phyloP scores from a whole-genome alignment of 2,888 invertebrate genomes.

The Choristoneura rosaceana region DNA sequence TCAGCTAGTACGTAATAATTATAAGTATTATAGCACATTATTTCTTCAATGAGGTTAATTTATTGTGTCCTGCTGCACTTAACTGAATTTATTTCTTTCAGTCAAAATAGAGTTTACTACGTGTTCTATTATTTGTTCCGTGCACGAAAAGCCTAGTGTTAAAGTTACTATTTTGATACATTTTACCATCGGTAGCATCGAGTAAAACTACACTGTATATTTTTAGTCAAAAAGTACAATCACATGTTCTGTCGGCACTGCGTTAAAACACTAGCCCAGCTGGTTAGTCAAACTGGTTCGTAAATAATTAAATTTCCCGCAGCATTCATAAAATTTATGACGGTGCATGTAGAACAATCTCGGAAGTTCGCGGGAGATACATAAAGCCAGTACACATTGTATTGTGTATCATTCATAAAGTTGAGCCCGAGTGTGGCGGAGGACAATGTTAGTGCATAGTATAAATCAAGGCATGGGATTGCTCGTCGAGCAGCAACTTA shows the following conservation, averaged over 20 bases:
- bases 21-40: no score
- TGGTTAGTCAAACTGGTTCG: conserved; percentile 8
- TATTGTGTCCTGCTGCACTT: no score
- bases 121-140: no score
- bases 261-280: conserved; percentile 6
- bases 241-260: neutral
- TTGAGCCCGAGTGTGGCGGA: conserved; percentile 50
- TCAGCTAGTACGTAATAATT: no score
- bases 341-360: conserved; percentile 9
- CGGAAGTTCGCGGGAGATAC: conserved; percentile 15
- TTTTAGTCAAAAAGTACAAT: neutral
- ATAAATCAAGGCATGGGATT: conserved; percentile 66
- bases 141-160: no score
- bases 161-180: no score
- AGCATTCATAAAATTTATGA: conserved; percentile 16
- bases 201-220: neutral
- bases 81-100: no score
- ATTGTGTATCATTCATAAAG: conserved; percentile 56
- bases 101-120: no score
- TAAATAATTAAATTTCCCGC: conserved; percentile 10
- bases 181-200: neutral
- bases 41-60: no score
- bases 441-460: conserved; percentile 49
- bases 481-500: conserved; percentile 62
- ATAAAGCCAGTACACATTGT: conserved; percentile 49